A percentile compares a stretch with the other conserved stretches of the same genome.
Conservation (phyloP, 2,113 vertebrate genomes). For the Tapirus terrestris region DNA sequence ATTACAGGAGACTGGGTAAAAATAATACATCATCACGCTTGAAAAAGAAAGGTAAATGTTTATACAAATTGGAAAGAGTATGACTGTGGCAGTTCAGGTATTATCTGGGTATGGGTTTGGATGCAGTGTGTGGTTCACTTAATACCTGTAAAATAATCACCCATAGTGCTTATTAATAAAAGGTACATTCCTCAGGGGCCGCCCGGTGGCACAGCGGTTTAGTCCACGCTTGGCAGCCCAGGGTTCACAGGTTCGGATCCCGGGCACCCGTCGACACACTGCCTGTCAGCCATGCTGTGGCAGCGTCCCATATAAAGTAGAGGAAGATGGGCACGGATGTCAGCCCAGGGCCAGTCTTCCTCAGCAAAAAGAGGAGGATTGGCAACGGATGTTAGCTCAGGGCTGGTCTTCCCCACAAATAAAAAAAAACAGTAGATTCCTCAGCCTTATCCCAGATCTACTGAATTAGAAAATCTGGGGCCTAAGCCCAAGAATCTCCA, state of each 20-base stretch:
- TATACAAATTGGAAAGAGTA: neutral
- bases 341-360: too few species aligned
- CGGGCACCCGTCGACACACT: too few species aligned
- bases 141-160: neutral
- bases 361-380: too few species aligned
- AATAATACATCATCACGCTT: neutral
- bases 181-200: neutral
- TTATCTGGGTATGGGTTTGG: neutral
- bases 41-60: neutral
- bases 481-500: neutral
- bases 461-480: neutral
- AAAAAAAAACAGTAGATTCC: neutral
- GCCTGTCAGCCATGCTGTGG: too few species aligned
- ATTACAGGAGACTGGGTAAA: neutral
- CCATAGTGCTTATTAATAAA: neutral
- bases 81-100: neutral
- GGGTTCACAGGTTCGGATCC: too few species aligned
- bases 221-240: too few species aligned
- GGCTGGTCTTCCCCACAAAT: too few species aligned
- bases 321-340: too few species aligned
- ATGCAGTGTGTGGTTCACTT: neutral
- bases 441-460: neutral
- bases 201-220: too few species aligned
- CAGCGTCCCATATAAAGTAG: too few species aligned
- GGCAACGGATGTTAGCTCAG: too few species aligned